Evolutionary conservation across 2,888 invertebrate species (phyloP).

Genomic region (Seladonia tumulorum): DNA sequence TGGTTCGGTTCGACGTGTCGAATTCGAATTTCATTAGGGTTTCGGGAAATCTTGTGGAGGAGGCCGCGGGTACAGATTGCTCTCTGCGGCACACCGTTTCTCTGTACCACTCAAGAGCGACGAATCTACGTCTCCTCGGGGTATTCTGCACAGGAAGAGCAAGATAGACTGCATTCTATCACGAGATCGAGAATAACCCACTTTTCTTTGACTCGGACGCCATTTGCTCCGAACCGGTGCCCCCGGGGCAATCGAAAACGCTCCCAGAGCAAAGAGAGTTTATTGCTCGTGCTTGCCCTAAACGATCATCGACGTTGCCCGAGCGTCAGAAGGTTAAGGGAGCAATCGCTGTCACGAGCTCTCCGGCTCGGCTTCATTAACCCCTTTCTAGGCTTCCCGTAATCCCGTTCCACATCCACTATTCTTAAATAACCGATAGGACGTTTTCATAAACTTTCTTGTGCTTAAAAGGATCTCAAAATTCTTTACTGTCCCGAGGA

Average conservation of each 20-base stretch:
- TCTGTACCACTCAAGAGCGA: background rate
- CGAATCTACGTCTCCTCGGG: slow-evolving; percentile 4
- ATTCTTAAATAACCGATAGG: background rate
- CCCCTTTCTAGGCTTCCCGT: background rate
- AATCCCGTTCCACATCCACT: background rate
- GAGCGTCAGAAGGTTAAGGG: background rate
- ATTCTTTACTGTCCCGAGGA: background rate
- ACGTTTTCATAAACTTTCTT: too few relatives aligned
- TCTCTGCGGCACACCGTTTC: background rate
- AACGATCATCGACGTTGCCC: background rate
- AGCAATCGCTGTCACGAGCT: background rate
- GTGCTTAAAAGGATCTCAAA: background rate
- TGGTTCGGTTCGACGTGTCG: background rate
- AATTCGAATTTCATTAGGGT: slow-evolving; percentile 2
- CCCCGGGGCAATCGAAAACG: slow-evolving; percentile 6
- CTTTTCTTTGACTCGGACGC: slow-evolving; percentile 12
- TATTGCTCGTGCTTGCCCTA: slow-evolving; percentile 8
- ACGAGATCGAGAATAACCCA: slow-evolving; percentile 12
- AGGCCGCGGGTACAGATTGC: background rate
- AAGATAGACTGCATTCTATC: background rate
- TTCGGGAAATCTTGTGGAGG: background rate
- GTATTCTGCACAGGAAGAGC: slow-evolving; percentile 4
- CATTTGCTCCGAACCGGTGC: background rate
- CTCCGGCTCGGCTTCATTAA: background rate
- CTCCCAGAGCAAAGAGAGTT: slow-evolving; percentile 12